phyloP scores from a whole-genome alignment of 2,797 vertebrate species.

The Siniperca undulata region DNA sequence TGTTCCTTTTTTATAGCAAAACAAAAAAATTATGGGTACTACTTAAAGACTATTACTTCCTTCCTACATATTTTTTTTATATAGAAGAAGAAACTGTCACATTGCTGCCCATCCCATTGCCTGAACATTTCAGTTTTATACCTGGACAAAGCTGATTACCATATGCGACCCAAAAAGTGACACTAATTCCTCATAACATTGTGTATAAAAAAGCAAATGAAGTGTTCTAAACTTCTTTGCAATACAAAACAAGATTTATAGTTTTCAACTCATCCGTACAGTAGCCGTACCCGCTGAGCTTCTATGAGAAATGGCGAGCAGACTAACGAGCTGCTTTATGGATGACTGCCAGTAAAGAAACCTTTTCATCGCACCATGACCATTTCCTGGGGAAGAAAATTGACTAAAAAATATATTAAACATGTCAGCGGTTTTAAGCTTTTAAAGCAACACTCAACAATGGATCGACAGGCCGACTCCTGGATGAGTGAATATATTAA shows the following conservation, averaged over 20 bases:
- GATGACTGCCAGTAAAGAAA: constrained; percentile 68
- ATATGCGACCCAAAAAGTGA: background rate
- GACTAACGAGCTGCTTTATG: constrained; percentile 63
- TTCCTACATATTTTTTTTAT: background rate
- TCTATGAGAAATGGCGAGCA: constrained; percentile 26
- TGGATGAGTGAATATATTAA: constrained; percentile 47
- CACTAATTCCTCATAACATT: constrained; percentile 15
- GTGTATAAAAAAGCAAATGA: constrained; percentile 21
- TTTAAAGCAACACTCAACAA: constrained; percentile 38
- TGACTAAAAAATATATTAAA: constrained; percentile 64
- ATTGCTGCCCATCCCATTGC: background rate
- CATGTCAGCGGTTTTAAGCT: constrained; percentile 51
- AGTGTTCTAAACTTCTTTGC: constrained; percentile 27
- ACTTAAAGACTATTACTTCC: background rate
- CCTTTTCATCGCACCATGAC: constrained; percentile 67
- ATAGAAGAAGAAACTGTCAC: background rate
- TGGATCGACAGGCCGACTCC: constrained; percentile 45
- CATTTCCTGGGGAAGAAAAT: constrained; percentile 63
- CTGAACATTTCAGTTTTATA: background rate
- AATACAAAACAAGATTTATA: constrained; percentile 23
- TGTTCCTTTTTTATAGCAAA: background rate
- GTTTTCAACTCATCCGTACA: constrained; percentile 47
- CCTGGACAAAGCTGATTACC: constrained; percentile 1
- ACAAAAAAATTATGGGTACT: background rate
- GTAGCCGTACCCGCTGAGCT: constrained; percentile 45